Evolutionary conservation across 2,113 vertebrate species (phyloP), one percentile per base, ranked within the genome.

Genomic region (Candoia aspera): DNA sequence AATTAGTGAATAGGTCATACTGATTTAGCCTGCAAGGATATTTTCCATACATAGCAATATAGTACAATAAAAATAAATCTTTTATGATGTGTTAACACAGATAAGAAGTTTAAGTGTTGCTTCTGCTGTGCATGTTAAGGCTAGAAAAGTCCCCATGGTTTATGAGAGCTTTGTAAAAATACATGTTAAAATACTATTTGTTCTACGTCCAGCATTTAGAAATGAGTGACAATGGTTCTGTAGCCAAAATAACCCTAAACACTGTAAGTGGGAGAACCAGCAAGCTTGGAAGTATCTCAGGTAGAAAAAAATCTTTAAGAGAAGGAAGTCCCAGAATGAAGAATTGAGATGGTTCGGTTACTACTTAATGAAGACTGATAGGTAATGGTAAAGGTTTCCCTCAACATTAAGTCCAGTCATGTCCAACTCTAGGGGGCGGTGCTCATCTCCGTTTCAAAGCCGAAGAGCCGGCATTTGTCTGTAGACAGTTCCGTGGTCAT

Each of bases 41-140:
- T 64, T 79, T 10, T 79, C 83, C 37, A 58, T 90, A 33, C 60
- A n/a, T 60, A 60, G 42, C 84, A 83, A 19, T 87, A 29, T 86
- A 85, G 15, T 84, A 86, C n/a, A 88, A 58, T 91, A 17, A 37
- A 94, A 93, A 93, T 93, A 89, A 94, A 33, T 89, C 91, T 59
- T 59, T 54, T 92, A 91, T 68, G 87, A 59, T 54, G 95, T 93
- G 91, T 90, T 95, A 49, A 91, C 84, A 94, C 21, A 79, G 73
- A 91, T 94, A 92, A 95, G 94, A 54, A 91, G 89, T 90, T 9
- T 92, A 85, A 90, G 13, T 93, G 87, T 95, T 87, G 91, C 89
- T 96, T 95, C 88, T 26, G 53, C 11, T 0, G 1, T 37, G 29
- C 0, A 0, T 58, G 23, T 73, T 88, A 89, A 90, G 89, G 42